These are phyloP conservation scores for Onychorhynchus coronatus DNA, from an alignment of 2,113 vertebrate genomes.

Conservation along the genomic window DNA sequence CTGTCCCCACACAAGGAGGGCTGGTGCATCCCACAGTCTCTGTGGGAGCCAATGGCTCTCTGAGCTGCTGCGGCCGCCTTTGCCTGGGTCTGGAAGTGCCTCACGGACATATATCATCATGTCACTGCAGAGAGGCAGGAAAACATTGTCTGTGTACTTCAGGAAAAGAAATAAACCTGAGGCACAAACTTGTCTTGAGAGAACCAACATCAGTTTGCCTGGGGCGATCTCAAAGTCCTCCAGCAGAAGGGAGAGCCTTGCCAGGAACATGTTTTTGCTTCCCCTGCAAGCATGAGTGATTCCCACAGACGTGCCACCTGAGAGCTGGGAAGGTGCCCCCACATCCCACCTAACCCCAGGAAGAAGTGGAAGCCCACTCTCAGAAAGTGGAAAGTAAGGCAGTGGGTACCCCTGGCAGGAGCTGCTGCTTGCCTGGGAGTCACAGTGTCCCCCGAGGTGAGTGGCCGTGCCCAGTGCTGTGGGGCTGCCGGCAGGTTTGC, in stretches of 20 bases:
- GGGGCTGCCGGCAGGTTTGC: background rate
- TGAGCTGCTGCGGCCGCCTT: background rate
- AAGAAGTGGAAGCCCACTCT: background rate
- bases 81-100: background rate
- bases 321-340: background rate
- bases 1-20: background rate
- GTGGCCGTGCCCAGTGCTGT: rapidly evolving
- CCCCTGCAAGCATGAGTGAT: background rate
- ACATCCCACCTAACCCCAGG: background rate
- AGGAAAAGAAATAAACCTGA: background rate
- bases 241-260: background rate
- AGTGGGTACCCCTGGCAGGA: background rate
- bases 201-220: background rate
- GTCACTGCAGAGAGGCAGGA: background rate
- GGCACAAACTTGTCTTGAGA: background rate
- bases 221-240: background rate
- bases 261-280: background rate
- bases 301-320: background rate
- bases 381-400: background rate
- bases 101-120: background rate
- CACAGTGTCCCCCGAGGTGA: background rate
- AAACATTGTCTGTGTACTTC: background rate
- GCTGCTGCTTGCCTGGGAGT: background rate
- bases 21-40: rapidly evolving
- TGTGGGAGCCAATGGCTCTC: too few relatives aligned